A percentile compares a stretch with the other conserved stretches of the same genome.
These are phyloP conservation scores for Spinus pinus DNA, from an alignment of 2,797 vertebrate genomes.

Conservation along the genomic window DNA sequence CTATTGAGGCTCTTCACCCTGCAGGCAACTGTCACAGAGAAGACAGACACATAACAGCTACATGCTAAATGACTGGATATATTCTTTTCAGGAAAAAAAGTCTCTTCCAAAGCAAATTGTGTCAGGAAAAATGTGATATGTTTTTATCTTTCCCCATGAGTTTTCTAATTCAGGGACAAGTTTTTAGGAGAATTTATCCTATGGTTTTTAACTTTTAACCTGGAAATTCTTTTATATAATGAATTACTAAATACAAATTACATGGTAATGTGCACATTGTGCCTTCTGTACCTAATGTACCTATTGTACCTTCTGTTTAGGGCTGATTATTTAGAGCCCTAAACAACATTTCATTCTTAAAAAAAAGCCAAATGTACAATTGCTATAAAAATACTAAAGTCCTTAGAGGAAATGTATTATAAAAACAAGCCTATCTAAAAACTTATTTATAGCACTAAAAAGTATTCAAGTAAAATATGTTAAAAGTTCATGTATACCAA, in stretches of 20 bases:
- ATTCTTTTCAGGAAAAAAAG: not conserved
- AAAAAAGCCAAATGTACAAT: not conserved
- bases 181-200: not conserved
- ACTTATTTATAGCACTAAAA: not conserved
- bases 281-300: not conserved
- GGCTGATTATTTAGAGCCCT: not conserved
- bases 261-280: not conserved
- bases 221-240: not conserved
- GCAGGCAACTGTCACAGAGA: slow-evolving; percentile 13
- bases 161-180: not conserved
- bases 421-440: not conserved
- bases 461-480: not conserved
- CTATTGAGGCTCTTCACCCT: slow-evolving; percentile 6
- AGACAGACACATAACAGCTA: not conserved
- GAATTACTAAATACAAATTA: not conserved
- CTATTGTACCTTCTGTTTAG: not conserved
- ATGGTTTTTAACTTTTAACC: not conserved
- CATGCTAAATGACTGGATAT: not conserved
- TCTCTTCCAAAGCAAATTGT: not conserved
- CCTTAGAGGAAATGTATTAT: not conserved
- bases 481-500: not conserved
- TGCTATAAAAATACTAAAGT: not conserved
- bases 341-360: not conserved
- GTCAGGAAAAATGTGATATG: not conserved
- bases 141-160: not conserved